phyloP scores from a whole-genome alignment of 2,797 vertebrate species.

The Scyliorhinus canicula region DNA sequence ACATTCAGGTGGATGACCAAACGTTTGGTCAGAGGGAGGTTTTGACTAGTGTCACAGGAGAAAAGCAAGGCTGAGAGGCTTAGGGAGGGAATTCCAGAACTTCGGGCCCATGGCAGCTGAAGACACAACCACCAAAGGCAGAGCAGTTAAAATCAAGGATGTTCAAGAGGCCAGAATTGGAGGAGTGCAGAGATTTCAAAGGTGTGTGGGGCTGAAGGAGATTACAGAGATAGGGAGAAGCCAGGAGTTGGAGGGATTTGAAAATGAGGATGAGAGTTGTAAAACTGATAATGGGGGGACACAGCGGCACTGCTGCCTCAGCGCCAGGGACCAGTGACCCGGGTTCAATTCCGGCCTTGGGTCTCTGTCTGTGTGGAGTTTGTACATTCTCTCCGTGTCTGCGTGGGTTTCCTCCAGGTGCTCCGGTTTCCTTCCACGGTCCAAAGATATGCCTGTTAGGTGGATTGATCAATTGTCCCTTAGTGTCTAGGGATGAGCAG shows the following conservation, averaged over 20 bases:
- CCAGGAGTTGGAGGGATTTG: neutral
- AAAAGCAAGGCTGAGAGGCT: neutral
- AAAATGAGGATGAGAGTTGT: neutral
- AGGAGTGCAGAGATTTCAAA: neutral
- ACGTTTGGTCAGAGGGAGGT: neutral
- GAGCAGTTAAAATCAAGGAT: neutral
- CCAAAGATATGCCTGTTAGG: no score
- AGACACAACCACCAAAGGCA: neutral
- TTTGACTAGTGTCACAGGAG: neutral
- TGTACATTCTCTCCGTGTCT: no score
- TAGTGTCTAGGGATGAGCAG: no score
- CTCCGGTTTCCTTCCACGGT: no score
- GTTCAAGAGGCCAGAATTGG: neutral
- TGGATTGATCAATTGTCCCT: no score
- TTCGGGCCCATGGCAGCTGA: neutral
- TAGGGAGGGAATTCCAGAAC: neutral
- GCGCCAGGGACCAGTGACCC: no score
- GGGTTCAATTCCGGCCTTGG: no score
- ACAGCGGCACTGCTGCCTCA: no score
- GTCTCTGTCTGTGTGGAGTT: no score
- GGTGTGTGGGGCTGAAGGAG: no score
- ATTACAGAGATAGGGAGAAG: neutral
- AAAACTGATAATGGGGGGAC: no score
- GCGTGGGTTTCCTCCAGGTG: no score
- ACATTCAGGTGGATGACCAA: neutral